phyloP scores from a whole-genome alignment of 2,888 invertebrate species.

The Andrena chrysosceles region DNA sequence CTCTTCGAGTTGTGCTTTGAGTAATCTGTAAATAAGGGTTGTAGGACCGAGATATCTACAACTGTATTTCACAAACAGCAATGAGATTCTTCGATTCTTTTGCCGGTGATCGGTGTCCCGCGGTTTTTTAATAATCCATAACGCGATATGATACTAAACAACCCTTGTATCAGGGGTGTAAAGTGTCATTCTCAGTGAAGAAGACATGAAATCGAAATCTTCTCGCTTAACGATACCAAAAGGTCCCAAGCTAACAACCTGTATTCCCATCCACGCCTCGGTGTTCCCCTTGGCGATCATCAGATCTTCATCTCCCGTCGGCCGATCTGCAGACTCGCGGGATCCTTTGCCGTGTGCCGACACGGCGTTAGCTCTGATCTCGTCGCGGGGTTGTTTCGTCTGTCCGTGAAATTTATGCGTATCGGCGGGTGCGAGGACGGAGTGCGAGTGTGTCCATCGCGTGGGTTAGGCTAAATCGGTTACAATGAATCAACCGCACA shows the following conservation, averaged over 20 bases:
- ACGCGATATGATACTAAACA: no score
- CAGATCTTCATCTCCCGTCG: constrained; percentile 17
- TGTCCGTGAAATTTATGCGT: constrained; percentile 78
- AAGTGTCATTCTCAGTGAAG: no score
- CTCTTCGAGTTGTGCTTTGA: not conserved
- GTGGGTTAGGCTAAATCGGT: constrained; percentile 81
- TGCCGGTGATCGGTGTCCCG: no score
- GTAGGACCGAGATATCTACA: no score
- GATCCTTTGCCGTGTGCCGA: constrained; percentile 41
- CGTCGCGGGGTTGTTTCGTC: constrained; percentile 72
- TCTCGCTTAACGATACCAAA: no score
- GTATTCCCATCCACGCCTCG: not conserved
- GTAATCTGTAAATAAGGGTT: no score
- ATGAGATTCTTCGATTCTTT: no score
- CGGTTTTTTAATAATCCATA: no score
- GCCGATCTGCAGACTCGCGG: constrained; percentile 11
- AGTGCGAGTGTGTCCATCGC: constrained; percentile 76
- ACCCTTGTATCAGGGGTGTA: no score
- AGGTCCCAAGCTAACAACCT: no score
- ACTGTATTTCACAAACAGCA: no score
- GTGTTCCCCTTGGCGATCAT: not conserved
- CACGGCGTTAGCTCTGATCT: constrained; percentile 38
- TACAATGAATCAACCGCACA: constrained; percentile 78
- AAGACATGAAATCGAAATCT: no score
- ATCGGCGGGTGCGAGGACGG: constrained; percentile 70